Conservation (phyloP, 2,113 vertebrate genomes). For the Ovis canadensis region DNA sequence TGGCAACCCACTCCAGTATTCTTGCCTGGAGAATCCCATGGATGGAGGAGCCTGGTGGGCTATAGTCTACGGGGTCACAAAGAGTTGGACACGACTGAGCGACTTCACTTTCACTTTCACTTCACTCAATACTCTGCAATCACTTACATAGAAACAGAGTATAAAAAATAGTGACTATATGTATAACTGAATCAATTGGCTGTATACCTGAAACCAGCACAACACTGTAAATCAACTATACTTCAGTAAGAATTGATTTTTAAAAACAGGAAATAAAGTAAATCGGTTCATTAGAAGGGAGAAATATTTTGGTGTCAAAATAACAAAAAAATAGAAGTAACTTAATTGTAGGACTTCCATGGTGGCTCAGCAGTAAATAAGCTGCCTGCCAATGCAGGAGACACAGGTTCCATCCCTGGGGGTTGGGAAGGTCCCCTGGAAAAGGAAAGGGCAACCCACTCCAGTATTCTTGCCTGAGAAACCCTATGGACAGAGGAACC, state of each 20-base stretch:
- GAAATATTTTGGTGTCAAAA: background rate
- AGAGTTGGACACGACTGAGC: too few species aligned
- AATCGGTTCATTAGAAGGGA: background rate
- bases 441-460: background rate
- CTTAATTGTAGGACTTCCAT: background rate
- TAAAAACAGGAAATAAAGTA: background rate
- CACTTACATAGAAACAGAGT: background rate
- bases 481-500: background rate
- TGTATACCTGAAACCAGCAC: background rate
- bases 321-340: background rate
- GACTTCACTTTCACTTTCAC: too few species aligned
- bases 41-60: too few species aligned
- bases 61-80: too few species aligned
- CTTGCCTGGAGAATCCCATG: too few species aligned
- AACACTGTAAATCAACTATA: background rate
- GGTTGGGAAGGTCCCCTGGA: background rate
- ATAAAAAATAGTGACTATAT: background rate
- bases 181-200: background rate
- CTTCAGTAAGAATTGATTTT: background rate
- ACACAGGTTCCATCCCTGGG: background rate
- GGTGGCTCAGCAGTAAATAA: background rate
- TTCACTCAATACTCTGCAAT: background rate
- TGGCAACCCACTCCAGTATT: too few species aligned
- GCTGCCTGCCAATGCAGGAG: background rate
- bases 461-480: background rate